Conservation (phyloP, 2,797 vertebrate species). For the Poecile montanus region DNA sequence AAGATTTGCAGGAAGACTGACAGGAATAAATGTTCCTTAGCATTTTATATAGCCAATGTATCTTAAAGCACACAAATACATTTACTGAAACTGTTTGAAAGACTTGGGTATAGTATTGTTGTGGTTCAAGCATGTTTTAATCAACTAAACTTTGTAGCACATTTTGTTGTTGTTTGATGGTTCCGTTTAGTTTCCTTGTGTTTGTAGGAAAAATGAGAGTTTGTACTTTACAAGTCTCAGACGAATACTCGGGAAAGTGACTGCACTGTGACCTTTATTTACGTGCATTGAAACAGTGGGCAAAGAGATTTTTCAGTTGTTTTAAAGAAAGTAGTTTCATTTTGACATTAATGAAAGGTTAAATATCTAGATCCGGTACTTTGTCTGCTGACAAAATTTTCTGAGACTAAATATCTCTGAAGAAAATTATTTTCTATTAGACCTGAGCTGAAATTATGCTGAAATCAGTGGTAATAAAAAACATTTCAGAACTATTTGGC, state of each 20-base stretch:
- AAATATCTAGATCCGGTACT: not conserved
- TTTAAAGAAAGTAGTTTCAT: not conserved
- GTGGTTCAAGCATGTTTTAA: not conserved
- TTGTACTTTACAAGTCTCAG: not conserved
- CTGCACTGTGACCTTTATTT: not conserved
- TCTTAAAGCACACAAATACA: not conserved
- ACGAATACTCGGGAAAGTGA: not conserved
- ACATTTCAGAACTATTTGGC: not conserved
- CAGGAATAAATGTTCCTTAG: not conserved
- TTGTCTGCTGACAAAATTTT: not conserved
- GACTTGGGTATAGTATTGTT: not conserved
- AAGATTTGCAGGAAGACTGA: not conserved
- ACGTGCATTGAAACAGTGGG: not conserved
- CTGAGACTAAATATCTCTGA: not conserved
- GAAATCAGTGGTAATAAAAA: not conserved
- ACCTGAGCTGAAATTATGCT: not conserved
- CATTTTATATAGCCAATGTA: not conserved
- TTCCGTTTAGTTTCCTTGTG: not conserved
- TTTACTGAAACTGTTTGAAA: not conserved
- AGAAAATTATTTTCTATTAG: not conserved
- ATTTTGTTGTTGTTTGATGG: not conserved
- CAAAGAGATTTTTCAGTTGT: not conserved
- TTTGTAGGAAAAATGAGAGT: not conserved
- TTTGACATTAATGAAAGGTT: not conserved
- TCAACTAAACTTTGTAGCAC: not conserved